Evolutionary conservation across 1,140 invertebrate species (phyloP).

Genomic region (Zaprionus capensis): DNA sequence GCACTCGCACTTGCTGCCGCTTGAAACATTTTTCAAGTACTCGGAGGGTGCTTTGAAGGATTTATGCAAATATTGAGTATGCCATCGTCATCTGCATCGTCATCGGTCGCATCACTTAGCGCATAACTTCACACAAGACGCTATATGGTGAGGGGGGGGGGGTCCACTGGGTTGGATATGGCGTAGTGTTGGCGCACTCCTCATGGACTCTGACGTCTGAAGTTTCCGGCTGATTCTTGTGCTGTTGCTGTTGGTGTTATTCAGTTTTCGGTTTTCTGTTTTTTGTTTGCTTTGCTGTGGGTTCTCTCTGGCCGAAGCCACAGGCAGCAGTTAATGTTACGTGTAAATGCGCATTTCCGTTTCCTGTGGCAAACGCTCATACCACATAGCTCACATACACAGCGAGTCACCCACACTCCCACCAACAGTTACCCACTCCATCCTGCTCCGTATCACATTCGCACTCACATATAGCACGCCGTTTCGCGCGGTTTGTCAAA

Average conservation of each 20-base stretch:
- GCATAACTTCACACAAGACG: constrained; percentile 61
- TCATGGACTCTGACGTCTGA: background rate
- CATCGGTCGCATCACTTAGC: constrained; percentile 64
- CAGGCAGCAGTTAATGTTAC: constrained; percentile 78
- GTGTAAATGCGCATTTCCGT: constrained; percentile 81
- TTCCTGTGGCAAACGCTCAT: constrained; percentile 56
- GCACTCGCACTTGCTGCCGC: constrained; percentile 35
- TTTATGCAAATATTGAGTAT: constrained; percentile 78
- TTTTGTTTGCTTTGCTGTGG: constrained; percentile 68
- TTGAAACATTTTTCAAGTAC: constrained; percentile 65
- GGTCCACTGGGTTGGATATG: constrained; percentile 10
- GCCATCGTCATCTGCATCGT: constrained; percentile 60
- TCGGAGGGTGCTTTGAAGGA: constrained; percentile 59
- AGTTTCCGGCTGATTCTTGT: constrained; percentile 56
- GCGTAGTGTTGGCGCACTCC: background rate
- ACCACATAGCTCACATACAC: constrained; percentile 23
- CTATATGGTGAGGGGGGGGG: no score
- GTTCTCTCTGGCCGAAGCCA: constrained; percentile 34
- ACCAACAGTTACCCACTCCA: background rate
- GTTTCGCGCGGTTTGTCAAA: constrained; percentile 62
- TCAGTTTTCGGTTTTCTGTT: constrained; percentile 63
- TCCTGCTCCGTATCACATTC: background rate
- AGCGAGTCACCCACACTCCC: background rate
- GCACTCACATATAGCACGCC: constrained; percentile 31
- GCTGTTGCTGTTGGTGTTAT: constrained; percentile 62